Base-by-base conservation (phyloP, 2,888 invertebrate genomes). In the Venustoraphidia nigricollis region DNA sequence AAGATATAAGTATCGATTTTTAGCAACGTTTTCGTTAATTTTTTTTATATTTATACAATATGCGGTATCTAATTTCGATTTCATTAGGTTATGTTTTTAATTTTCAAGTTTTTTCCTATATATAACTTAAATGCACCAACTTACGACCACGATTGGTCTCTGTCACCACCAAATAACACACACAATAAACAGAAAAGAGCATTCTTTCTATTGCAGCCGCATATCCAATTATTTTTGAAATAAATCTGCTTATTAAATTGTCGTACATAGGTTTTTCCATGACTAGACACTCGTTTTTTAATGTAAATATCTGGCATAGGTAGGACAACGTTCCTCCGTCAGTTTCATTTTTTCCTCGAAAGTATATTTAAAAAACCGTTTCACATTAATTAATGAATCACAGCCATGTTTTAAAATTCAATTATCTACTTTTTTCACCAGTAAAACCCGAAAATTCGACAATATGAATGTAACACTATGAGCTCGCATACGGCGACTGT, bases 1-100 rank as follows among this genome's bases (percentile, higher is more conserved):
- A 60, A 51, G 37, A 57, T 51, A 36, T 53, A n/a, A n/a, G n/a
- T n/a, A 51, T 45, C 57, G 51, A 45, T 58, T 57, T 52, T 56
- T 51, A 42, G 38, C 50, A 11, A 61, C 57, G 37, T 55, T 34
- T 55, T 27, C 27, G 6, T 27, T 57, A 40, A 54, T 46, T 38
- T 52, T 47, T 42, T 46, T 9, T 8, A 55, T 55, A 41, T 47
- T 44, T 17, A 34, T 38, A 46, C 51, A 41, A 44, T 54, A 54
- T 10, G 51, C 54, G 44, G 39, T 45, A 38, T 53, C 45, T 34
- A 56, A 41, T 42, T 39, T 38, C 46, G 10, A 46, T 43, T 37
- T 38, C 8, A 43, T n/a, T 10, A 49, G n/a, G 40, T 50, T 47
- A n/a, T 34, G 40, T 34, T 27, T 27, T 6, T 3, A 44, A 40